A percentile compares a stretch with the other conserved stretches of the same genome.
Conservation (phyloP, 2,888 invertebrate genomes). For the Lymantria dispar region DNA sequence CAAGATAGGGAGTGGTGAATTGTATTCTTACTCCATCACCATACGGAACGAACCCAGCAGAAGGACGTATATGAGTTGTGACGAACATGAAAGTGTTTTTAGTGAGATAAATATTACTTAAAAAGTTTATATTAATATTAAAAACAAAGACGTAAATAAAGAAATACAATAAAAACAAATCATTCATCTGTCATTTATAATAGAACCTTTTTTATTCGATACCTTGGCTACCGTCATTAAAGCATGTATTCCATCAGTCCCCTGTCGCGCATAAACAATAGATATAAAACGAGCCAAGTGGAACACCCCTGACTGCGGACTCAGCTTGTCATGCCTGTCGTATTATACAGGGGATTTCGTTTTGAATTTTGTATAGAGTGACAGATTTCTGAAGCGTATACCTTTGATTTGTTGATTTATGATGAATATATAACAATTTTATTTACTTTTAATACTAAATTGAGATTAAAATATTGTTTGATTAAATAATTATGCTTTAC, state of each 20-base stretch:
- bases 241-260: slow-evolving; percentile 62
- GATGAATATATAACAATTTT: not conserved
- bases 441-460: no score
- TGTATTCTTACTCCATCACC: no score
- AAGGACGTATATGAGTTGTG: no score
- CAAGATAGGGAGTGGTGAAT: no score
- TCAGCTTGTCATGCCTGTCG: slow-evolving; percentile 68
- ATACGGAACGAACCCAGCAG: no score
- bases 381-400: slow-evolving; percentile 18
- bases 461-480: no score
- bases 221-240: slow-evolving; percentile 33
- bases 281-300: slow-evolving; percentile 77
- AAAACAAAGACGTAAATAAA: slow-evolving; percentile 1
- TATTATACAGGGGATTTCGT: slow-evolving; percentile 55
- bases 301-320: slow-evolving; percentile 72
- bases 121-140: not conserved
- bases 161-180: slow-evolving; percentile 24
- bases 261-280: slow-evolving; percentile 70
- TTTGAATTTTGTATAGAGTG: slow-evolving; percentile 21
- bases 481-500: no score
- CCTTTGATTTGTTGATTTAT: slow-evolving; percentile 22
- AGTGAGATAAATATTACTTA: not conserved
- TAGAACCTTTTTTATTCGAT: slow-evolving; percentile 37
- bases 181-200: slow-evolving; percentile 26
- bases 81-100: no score